Evolutionary conservation across 2,888 invertebrate species (phyloP).

Genomic region (Oxycera nigricornis): DNA sequence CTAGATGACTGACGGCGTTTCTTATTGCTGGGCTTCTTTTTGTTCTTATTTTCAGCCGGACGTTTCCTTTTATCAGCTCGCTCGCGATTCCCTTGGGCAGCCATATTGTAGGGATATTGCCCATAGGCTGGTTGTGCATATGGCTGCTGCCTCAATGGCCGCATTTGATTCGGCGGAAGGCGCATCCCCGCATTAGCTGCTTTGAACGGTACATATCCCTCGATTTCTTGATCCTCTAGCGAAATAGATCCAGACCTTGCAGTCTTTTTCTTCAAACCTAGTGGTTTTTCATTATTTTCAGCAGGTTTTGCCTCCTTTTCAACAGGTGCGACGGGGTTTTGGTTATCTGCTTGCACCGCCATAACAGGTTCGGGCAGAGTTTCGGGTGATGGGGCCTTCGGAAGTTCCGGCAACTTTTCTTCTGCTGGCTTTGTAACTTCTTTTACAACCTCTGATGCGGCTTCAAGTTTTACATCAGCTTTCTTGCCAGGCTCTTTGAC

Average conservation of each 20-base stretch:
- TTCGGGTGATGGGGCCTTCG: neutral
- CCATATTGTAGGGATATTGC: neutral
- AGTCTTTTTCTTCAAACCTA: neutral
- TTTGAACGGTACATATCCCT: constrained; percentile 13
- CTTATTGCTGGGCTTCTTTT: constrained; percentile 16
- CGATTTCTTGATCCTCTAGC: neutral
- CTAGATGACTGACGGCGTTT: constrained; percentile 1
- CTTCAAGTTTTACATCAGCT: no score
- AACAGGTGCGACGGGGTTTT: neutral
- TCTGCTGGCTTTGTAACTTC: neutral
- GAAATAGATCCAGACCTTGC: neutral
- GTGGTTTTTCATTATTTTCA: neutral
- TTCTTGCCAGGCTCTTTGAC: neutral
- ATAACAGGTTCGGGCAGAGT: neutral
- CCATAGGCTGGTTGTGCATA: neutral
- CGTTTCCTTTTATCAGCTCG: constrained; percentile 18
- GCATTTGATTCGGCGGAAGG: neutral
- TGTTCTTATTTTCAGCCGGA: constrained; percentile 10
- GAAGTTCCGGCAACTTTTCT: neutral
- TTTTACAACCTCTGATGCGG: neutral
- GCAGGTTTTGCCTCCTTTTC: neutral
- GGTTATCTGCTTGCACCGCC: neutral
- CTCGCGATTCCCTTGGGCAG: neutral
- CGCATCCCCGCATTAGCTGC: neutral
- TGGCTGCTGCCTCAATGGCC: neutral